Percentiles rank a stretch among this genome's conserved stretches.
These are phyloP conservation scores for Entomobrya proxima DNA, from an alignment of 2,888 invertebrate species.

Conservation along the genomic window DNA sequence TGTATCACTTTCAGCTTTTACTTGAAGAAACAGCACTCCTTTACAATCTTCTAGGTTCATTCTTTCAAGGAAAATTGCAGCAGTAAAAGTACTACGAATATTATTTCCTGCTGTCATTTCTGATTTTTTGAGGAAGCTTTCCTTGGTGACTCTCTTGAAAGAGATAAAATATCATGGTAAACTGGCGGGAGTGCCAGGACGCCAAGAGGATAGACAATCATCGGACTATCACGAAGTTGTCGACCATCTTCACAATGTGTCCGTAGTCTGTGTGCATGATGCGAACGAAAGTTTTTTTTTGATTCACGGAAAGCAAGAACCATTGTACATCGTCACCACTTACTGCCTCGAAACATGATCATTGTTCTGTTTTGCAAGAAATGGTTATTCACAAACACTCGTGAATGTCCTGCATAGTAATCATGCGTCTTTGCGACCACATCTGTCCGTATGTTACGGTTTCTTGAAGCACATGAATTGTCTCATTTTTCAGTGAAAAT, in stretches of 20 bases:
- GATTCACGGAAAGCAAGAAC: background rate
- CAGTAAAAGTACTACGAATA: constrained; percentile 12
- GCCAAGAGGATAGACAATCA: background rate
- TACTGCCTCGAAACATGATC: background rate
- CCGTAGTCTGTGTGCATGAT: background rate
- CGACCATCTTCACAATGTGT: background rate
- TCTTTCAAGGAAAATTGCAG: background rate
- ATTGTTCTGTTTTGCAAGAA: background rate
- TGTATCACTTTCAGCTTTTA: background rate
- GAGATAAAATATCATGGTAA: background rate
- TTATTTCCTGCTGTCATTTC: constrained; percentile 11
- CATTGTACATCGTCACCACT: background rate
- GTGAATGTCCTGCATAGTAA: background rate
- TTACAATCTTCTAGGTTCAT: too few species aligned
- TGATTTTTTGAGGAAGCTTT: background rate
- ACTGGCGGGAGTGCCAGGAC: too few species aligned
- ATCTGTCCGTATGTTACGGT: constrained; percentile 30
- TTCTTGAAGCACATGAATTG: constrained; percentile 42
- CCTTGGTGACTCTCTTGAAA: constrained; percentile 15
- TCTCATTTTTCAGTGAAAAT: constrained; percentile 60
- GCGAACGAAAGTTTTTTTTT: background rate
- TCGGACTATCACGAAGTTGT: background rate
- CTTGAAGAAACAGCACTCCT: too few species aligned
- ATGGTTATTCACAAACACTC: constrained; percentile 2
- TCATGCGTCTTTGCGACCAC: background rate